Base-by-base conservation (phyloP, 2,797 vertebrate genomes). In the Ctenosaura bakeri region DNA sequence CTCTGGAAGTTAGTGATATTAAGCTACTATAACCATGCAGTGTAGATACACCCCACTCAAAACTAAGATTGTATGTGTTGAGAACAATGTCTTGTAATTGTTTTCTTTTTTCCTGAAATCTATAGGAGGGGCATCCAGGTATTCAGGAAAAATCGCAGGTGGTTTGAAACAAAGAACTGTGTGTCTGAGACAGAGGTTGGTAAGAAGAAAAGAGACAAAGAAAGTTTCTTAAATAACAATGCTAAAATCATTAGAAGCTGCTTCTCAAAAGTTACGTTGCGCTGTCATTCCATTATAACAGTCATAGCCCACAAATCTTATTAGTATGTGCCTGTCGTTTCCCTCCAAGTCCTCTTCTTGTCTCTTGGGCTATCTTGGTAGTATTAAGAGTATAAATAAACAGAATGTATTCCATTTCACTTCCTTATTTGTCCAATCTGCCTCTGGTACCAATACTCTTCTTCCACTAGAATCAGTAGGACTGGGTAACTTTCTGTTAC, bases 351-450 rank as follows among this genome's bases (percentile, higher is more conserved):
- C 10, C 10, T 59, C 52, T 26, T 86, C 32, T 64, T 71, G 24
- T 56, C 79, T 54, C 16, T 86, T 46, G 32, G 13, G n/a, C 10
- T 8, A 81, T 81, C 32, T 88, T 59, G 54, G 16, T 74, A 62
- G 54, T 74, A 8, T 80, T 73, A 74, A 73, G 83, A 69, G 10
- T 54, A 69, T 85, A 71, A 81, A 86, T 89, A 56, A 82, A 87
- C 66, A 62, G 13, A 64, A 66, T 76, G 20, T 54, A 52, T 82
- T 82, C 24, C 78, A 90, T 90, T 46, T 87, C 10, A 69, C 50
- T 59, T 88, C 35, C 62, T 77, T 79, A 35, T 24, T 22, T 84
- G 35, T 83, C 35, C 14, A 50, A 22, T 56, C 5, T 90, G 59
- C 35, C 50, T 77, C 73, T 52, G 5, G n/a, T 74, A 35, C 52